phyloP scores from a whole-genome alignment of 2,113 vertebrate genomes.

The Anarrhichthys ocellatus region DNA sequence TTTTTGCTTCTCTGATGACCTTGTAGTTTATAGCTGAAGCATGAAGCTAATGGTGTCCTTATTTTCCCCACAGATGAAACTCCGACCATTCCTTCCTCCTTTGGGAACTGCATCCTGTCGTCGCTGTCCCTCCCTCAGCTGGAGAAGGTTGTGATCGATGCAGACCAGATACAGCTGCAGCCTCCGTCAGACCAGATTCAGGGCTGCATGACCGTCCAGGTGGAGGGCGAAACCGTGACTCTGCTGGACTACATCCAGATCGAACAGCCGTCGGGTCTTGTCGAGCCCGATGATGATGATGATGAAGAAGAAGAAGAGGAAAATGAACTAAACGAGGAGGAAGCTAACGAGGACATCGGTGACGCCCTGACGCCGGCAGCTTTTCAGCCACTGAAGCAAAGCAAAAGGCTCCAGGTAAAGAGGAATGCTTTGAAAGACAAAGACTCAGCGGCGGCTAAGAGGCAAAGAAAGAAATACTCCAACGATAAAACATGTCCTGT shows the following conservation, averaged over 20 bases:
- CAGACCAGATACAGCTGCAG: slow-evolving; percentile 63
- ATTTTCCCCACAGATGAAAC: slow-evolving; percentile 64
- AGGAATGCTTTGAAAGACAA: slow-evolving; percentile 46
- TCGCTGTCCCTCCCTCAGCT: slow-evolving; percentile 78
- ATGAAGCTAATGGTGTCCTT: neutral
- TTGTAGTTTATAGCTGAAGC: neutral
- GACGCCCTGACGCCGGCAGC: slow-evolving; percentile 67
- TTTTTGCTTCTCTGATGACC: neutral
- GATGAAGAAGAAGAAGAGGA: slow-evolving; percentile 33
- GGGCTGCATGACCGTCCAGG: slow-evolving; percentile 73
- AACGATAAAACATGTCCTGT: slow-evolving; percentile 74
- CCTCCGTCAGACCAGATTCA: slow-evolving; percentile 57
- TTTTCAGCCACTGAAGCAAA: slow-evolving; percentile 79
- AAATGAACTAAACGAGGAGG: slow-evolving; percentile 6
- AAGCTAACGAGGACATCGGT: neutral
- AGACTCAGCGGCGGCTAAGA: slow-evolving; percentile 31
- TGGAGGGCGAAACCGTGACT: slow-evolving; percentile 76
- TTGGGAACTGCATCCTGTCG: slow-evolving; percentile 82
- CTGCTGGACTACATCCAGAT: slow-evolving; percentile 78
- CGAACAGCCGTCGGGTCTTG: slow-evolving; percentile 51
- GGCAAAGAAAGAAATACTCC: slow-evolving; percentile 68
- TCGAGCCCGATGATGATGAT: neutral
- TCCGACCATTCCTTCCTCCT: slow-evolving; percentile 70
- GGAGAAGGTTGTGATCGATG: slow-evolving; percentile 74
- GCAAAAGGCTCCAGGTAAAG: slow-evolving; percentile 73